Evolutionary conservation across 2,888 invertebrate genomes (phyloP), one percentile per base, ranked within the genome.

Genomic region (Ephialtes manifestator): DNA sequence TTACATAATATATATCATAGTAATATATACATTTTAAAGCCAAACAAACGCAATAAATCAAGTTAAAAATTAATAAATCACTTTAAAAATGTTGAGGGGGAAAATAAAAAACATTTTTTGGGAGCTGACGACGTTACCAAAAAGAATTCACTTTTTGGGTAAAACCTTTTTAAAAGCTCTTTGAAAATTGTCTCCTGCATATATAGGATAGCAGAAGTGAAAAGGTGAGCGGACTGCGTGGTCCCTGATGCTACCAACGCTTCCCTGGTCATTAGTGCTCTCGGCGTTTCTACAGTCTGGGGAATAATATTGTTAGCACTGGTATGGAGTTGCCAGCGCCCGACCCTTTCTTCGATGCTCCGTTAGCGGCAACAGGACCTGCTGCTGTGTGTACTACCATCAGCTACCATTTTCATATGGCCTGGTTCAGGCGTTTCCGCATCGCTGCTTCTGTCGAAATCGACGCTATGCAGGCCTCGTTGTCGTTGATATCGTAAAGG

Each of bases 301-400:
- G 78, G 55, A 53, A 63, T 84, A 78, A 84, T 46, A n/a, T 78
- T 53, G 55, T 84, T 84, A 84, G 46, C 74, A 74, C 46, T 43
- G 43, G 43, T 24, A 20, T 55, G 46, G 20, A 53, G 68, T 55
- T 51, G 76, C 31, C 35, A 46, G 60, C 58, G 72, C 71, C 84
- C 58, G 48, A 2, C 43, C 68, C 35, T 70, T 68, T 84, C 68
- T 74, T 74, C 68, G 53, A 43, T 65, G 75, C 65, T 13, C 24
- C 70, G 51, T 63, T 63, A 11, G 18, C 78, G 18, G 46, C 53
- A 48, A 65, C 31, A n/a, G 51, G 24, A 31, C 53, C 58, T n/a
- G 46, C 43, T 60, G n/a, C 13, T 58, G 39, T 48, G 53, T 51
- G 8, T 39, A 39, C 10, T 13, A 51, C 11, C 20, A 55, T 58